These are phyloP conservation scores for Capitulum mitella DNA, from an alignment of 2,888 invertebrate species.

Conservation along the genomic window DNA sequence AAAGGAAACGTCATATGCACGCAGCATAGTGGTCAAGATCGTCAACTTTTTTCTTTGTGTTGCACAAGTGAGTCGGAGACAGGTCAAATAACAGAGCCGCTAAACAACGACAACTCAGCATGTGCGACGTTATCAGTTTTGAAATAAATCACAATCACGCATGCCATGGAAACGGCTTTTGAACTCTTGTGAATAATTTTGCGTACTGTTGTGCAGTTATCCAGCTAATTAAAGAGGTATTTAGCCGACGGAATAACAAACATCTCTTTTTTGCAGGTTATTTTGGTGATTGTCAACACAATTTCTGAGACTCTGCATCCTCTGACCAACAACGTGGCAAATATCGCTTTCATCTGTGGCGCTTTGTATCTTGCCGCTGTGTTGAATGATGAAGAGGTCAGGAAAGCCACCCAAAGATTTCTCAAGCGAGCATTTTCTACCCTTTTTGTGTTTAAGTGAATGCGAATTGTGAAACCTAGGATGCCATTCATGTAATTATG, in stretches of 20 bases:
- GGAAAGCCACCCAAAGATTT: not conserved
- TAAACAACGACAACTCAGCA: too few species aligned
- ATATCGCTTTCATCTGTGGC: not conserved
- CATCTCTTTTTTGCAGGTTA: not conserved
- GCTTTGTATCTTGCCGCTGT: not conserved
- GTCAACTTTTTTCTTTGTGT: not conserved
- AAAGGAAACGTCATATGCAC: not conserved
- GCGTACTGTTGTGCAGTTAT: too few species aligned
- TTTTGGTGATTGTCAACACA: not conserved
- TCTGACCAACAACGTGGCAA: not conserved
- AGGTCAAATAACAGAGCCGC: too few species aligned
- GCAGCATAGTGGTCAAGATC: not conserved
- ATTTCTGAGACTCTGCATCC: not conserved
- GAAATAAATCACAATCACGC: too few species aligned
- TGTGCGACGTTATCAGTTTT: too few species aligned
- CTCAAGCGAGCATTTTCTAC: not conserved
- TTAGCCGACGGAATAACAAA: too few species aligned
- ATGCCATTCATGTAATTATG: too few species aligned
- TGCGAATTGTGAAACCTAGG: too few species aligned
- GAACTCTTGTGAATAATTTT: too few species aligned
- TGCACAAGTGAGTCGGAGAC: not conserved
- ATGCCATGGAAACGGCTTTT: too few species aligned
- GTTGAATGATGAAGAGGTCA: not conserved
- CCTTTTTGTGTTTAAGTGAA: too few species aligned
- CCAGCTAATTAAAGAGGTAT: too few species aligned